These are phyloP conservation scores for Phaedon cochleariae DNA, from an alignment of 2,888 invertebrate species.

Conservation along the genomic window DNA sequence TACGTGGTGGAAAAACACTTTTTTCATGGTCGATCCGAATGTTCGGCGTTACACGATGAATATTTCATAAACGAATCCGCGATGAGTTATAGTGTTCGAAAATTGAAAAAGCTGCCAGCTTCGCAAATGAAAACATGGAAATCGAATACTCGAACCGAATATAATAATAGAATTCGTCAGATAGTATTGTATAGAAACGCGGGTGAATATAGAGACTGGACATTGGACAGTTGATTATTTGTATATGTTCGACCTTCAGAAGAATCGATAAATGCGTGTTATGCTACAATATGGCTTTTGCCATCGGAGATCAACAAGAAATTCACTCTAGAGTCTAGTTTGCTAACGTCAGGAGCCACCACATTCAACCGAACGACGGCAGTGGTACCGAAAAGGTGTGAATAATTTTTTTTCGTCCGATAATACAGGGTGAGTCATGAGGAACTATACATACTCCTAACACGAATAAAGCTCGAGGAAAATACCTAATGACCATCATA, in stretches of 20 bases:
- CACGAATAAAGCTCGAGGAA: no score
- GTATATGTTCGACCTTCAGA: background rate
- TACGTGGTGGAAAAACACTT: background rate
- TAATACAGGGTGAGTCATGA: no score
- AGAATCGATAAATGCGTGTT: no score
- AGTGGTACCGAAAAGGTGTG: no score
- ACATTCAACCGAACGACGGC: no score
- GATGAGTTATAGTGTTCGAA: background rate
- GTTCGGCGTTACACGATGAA: background rate
- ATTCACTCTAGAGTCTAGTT: no score
- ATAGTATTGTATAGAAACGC: background rate
- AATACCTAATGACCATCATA: no score
- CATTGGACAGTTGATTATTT: background rate
- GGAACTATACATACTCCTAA: no score
- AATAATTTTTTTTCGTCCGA: no score
- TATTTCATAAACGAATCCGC: background rate
- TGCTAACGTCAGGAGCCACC: no score
- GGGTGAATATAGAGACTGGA: background rate
- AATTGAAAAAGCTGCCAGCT: background rate
- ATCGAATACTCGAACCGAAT: background rate
- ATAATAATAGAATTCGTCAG: background rate
- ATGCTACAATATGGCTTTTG: no score
- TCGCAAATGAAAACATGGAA: background rate
- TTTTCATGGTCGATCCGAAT: background rate
- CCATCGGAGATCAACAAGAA: no score